Percentiles rank a stretch among this genome's conserved stretches.
These are phyloP conservation scores for Hemithea aestivaria DNA, from an alignment of 2,888 invertebrate genomes.

Conservation along the genomic window DNA sequence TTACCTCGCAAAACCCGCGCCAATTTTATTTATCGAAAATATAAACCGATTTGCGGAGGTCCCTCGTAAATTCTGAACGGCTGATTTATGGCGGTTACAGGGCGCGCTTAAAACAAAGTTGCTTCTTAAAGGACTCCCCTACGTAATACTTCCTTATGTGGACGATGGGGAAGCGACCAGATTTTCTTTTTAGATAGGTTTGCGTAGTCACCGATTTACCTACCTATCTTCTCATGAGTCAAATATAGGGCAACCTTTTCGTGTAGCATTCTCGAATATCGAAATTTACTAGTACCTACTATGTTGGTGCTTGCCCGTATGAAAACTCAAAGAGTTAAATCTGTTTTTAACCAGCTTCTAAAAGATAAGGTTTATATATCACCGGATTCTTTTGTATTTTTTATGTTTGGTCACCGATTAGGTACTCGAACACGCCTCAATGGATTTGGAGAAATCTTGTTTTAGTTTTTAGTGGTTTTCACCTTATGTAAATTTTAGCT, in stretches of 20 bases:
- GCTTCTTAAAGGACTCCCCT: constrained; percentile 64
- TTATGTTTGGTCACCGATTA: no score
- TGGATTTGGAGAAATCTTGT: no score
- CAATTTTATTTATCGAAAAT: constrained; percentile 80
- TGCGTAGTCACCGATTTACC: constrained; percentile 21
- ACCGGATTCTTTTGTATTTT: no score
- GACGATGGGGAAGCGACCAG: constrained; percentile 28
- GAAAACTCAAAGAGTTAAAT: no score
- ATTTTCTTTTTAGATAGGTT: constrained; percentile 27
- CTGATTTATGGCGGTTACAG: constrained; percentile 75
- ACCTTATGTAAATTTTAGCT: no score
- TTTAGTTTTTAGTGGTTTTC: no score
- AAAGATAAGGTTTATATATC: no score
- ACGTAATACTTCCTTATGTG: constrained; percentile 42
- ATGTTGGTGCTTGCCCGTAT: no score
- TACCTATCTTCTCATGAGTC: constrained; percentile 5
- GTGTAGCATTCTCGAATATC: no score
- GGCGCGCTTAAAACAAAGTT: constrained; percentile 71
- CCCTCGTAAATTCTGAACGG: constrained; percentile 73
- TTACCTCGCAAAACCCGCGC: constrained; percentile 78
- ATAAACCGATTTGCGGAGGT: constrained; percentile 78
- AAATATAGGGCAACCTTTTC: constrained; percentile 2
- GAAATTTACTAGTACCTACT: no score
- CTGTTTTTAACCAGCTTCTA: no score
- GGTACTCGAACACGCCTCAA: no score